A percentile compares a stretch with the other conserved stretches of the same genome.
These are phyloP conservation scores for Coronaproctus castanopsis DNA, from an alignment of 2,888 invertebrate genomes.

Conservation along the genomic window DNA sequence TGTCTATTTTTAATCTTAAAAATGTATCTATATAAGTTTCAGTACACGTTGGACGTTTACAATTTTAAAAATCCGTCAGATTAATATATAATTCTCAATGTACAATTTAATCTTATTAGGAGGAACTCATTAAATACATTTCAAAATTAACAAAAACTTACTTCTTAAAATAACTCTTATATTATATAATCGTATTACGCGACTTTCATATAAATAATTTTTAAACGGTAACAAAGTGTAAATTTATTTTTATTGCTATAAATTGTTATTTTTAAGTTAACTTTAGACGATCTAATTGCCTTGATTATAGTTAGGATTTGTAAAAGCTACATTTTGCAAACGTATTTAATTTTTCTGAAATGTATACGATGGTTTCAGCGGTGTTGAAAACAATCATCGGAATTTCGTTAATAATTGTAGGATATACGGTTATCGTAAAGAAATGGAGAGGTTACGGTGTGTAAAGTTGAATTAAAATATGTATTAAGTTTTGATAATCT, in stretches of 20 bases:
- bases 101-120: too few relatives aligned
- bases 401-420: constrained; percentile 61
- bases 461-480: constrained; percentile 25
- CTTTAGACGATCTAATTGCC: neutral
- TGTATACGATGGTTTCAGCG: constrained; percentile 44
- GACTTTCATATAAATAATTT: too few relatives aligned
- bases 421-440: constrained; percentile 65
- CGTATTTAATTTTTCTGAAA: neutral
- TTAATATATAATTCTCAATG: too few relatives aligned
- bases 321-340: neutral
- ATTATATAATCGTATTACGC: too few relatives aligned
- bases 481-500: neutral
- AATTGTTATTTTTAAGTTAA: neutral
- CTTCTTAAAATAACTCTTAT: too few relatives aligned
- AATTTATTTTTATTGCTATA: neutral
- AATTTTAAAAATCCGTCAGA: too few relatives aligned
- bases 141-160: too few relatives aligned
- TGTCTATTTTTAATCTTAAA: too few relatives aligned
- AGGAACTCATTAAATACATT: too few relatives aligned
- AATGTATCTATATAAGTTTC: too few relatives aligned
- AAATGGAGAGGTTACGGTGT: constrained; percentile 48
- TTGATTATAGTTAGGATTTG: neutral
- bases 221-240: too few relatives aligned
- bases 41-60: too few relatives aligned
- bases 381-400: constrained; percentile 70